Conservation (phyloP, 2,113 vertebrate genomes). For the Epinephelus cyanopodus region DNA sequence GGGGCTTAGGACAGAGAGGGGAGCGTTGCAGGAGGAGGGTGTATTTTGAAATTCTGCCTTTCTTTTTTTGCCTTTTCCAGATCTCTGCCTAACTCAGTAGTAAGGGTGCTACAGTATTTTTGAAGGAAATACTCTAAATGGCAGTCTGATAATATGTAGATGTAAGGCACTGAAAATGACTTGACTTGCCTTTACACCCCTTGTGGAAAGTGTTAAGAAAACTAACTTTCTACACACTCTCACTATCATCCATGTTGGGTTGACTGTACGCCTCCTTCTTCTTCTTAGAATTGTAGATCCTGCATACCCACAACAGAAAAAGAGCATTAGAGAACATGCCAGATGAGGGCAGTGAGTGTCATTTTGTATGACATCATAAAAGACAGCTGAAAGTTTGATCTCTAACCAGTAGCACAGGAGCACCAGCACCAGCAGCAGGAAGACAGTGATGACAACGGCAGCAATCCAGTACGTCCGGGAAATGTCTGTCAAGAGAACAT, state of each 20-base stretch:
- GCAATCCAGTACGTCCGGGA: rapidly evolving
- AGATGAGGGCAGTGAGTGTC: not conserved
- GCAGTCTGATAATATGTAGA: no score
- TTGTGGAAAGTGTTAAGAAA: not conserved
- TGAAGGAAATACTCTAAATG: no score
- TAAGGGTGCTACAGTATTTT: no score
- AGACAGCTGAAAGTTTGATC: not conserved
- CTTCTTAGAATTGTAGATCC: no score
- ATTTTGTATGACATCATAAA: not conserved
- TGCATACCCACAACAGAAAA: not conserved
- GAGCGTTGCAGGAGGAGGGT: no score
- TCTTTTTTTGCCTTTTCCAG: no score
- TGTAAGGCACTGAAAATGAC: no score
- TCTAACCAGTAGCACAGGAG: not conserved
- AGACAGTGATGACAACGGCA: rapidly evolving
- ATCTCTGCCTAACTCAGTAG: no score
- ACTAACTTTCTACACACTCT: not conserved
- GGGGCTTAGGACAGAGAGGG: no score
- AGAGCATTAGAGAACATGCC: not conserved
- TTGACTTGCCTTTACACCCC: not conserved
- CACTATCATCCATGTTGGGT: no score
- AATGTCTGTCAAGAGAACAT: not conserved
- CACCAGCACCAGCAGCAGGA: not conserved
- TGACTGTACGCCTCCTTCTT: no score
- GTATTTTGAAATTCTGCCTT: no score